phyloP scores from a whole-genome alignment of 2,113 vertebrate genomes.

The Urocynchramus pylzowi region DNA sequence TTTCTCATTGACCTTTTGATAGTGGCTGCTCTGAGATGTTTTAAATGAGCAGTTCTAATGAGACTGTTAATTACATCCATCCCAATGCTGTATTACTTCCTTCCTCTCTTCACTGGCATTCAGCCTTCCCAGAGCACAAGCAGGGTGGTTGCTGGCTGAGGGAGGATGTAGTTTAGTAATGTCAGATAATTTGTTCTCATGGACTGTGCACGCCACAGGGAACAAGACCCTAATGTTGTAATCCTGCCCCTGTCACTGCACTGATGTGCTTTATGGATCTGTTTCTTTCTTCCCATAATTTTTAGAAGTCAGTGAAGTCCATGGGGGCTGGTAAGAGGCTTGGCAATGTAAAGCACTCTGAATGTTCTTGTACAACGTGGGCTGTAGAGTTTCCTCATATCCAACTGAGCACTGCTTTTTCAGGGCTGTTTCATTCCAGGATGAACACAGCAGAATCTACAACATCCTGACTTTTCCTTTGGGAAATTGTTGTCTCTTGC shows the following conservation, averaged over 20 bases:
- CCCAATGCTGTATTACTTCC: neutral
- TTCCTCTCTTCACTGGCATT: neutral
- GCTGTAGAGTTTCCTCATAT: neutral
- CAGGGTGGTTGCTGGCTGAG: neutral
- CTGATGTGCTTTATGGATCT: neutral
- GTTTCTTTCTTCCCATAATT: neutral
- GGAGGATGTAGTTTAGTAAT: neutral
- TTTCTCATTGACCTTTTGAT: neutral
- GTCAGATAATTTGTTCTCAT: neutral
- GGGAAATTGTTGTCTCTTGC: neutral
- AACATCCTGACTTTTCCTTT: neutral
- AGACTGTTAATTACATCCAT: neutral
- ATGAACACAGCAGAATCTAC: neutral
- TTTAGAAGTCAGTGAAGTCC: neutral
- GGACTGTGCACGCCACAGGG: accelerated
- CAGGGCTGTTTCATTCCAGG: neutral
- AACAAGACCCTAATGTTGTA: neutral
- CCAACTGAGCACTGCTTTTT: neutral
- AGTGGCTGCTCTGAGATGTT: neutral
- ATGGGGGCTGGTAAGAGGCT: neutral
- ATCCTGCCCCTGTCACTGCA: neutral
- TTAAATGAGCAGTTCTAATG: neutral
- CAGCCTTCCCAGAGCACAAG: neutral
- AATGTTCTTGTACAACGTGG: neutral
- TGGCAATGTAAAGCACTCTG: neutral